Percentiles rank a stretch among this genome's conserved stretches.
phyloP scores from a whole-genome alignment of 2,797 vertebrate genomes.

The Tokudaia muenninki region DNA sequence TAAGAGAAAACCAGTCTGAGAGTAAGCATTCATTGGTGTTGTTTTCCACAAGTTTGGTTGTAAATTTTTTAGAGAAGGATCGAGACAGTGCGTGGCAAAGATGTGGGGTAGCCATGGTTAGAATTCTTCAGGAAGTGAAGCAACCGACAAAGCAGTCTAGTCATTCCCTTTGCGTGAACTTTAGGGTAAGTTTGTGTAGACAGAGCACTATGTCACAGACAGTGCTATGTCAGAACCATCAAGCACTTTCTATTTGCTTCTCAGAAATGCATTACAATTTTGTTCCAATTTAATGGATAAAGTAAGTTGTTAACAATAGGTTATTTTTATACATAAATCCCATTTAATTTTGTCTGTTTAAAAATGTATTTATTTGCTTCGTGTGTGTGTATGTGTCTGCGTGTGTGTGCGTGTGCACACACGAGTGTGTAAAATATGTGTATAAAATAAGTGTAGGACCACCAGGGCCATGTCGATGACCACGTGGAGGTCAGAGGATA shows the following conservation, averaged over 20 bases:
- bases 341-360: not conserved
- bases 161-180: not conserved
- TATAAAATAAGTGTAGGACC: rapidly evolving
- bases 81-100: too few species aligned
- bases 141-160: not conserved
- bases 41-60: not conserved
- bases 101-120: not conserved
- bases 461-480: not conserved
- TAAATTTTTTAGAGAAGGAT: not conserved
- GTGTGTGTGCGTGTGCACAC: too few species aligned
- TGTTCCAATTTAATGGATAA: not conserved
- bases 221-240: not conserved
- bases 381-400: not conserved
- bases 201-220: not conserved
- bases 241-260: not conserved
- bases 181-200: not conserved
- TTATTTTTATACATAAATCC: not conserved
- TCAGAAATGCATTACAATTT: not conserved
- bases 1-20: not conserved
- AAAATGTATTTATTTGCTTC: not conserved
- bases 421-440: too few species aligned
- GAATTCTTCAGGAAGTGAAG: too few species aligned
- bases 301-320: not conserved
- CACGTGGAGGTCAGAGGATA: not conserved
- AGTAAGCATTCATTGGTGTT: not conserved